Evolutionary conservation across 2,797 vertebrate species (phyloP), one percentile per base, ranked within the genome.

Genomic region (Mormyrops boulengeri): DNA sequence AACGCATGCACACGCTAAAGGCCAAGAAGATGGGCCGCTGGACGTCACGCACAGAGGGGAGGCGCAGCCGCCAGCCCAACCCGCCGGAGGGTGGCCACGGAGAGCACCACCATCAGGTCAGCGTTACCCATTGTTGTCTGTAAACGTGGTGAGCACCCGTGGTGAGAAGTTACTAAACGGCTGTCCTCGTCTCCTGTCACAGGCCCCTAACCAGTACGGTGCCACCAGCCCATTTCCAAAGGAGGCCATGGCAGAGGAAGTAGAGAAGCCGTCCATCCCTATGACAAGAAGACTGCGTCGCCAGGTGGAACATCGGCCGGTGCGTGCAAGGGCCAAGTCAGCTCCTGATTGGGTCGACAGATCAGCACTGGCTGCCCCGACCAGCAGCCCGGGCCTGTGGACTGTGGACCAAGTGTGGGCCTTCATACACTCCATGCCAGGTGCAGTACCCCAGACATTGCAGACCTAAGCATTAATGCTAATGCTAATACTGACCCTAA

Each of bases 341-440:
- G 91, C 96, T 30, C 96, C 97, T 0, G 97, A 96, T 3, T 97
- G 95, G 44, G 94, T 94, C 7, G 93, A 96, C 87, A 95, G 97
- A 89, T 91, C 96, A 0, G 94, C 96, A 41, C 14, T 77, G 0
- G 94, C 93, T 88, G 95, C 96, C 0, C 93, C 93, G 50, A 94
- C 91, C 19, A 94, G 96, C 2, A 94, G 96, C 91, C 98, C 98
- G 0, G 96, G 97, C 0, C 94, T 97, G 60, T 99, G 98, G 98
- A 98, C 96, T 0, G 98, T 99, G 19, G 98, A 99, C 94, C 97
- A 99, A 88, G 98, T 99, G 0, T 97, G 97, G 88, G 96, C 96
- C 91, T 99, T 99, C 93, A 99, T 99, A 88, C 97, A 94, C 94
- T 96, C 96, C 22, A 95, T 99, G 93, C 98, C 98, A 93, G 98